Evolutionary conservation across 1,140 invertebrate genomes (phyloP).

Genomic region (Ceratina japonica): DNA sequence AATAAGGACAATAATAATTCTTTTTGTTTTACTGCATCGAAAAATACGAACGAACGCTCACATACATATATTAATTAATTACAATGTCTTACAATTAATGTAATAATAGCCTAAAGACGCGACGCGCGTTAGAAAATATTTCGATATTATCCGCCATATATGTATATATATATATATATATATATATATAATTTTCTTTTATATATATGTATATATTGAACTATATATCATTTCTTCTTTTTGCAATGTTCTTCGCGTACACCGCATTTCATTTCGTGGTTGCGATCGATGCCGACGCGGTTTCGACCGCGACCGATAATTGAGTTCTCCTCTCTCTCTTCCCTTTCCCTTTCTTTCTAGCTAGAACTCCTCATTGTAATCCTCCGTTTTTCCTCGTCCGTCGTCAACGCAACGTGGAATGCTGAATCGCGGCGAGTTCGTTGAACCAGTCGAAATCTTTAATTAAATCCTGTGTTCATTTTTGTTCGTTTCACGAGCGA

Average conservation of each 20-base stretch:
- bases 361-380: constrained; percentile 19
- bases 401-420: constrained; percentile 44
- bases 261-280: constrained; percentile 20
- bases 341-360: not conserved
- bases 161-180: constrained; percentile 24
- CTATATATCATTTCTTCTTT: constrained; percentile 45
- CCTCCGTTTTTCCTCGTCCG: constrained; percentile 13
- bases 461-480: too few relatives aligned
- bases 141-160: constrained; percentile 53
- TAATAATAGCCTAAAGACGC: constrained; percentile 73
- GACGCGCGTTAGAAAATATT: constrained; percentile 66
- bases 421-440: constrained; percentile 40
- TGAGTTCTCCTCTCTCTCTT: not conserved
- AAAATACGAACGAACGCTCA: constrained; percentile 79
- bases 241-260: constrained; percentile 29
- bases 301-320: constrained; percentile 20
- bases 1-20: constrained; percentile 72
- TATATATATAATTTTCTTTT: constrained; percentile 25
- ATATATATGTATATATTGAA: constrained; percentile 48
- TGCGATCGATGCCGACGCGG: constrained; percentile 32
- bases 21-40: constrained; percentile 72
- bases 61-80: constrained; percentile 74
- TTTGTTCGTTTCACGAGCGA: not conserved
- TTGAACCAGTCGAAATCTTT: constrained; percentile 27
- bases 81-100: constrained; percentile 70